phyloP scores from a whole-genome alignment of 2,888 invertebrate genomes.

The Heliconius erato region DNA sequence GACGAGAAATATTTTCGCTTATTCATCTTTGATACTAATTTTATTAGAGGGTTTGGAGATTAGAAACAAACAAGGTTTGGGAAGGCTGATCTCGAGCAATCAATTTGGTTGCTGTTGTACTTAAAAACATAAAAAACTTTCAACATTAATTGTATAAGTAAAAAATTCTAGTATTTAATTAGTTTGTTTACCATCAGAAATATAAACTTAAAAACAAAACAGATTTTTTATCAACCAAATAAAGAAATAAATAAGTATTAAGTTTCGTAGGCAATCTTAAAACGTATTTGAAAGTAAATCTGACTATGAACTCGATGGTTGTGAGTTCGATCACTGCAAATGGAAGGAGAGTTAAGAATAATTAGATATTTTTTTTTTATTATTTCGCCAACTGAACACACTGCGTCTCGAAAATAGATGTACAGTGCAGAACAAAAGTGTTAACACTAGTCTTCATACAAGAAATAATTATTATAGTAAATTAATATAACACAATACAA shows the following conservation, averaged over 20 bases:
- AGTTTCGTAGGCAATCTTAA: no score
- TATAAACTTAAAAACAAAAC: background rate
- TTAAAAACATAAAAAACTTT: background rate
- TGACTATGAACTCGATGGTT: no score
- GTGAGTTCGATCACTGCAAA: no score
- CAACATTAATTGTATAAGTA: background rate
- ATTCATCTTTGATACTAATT: constrained; percentile 60
- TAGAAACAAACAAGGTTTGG: constrained; percentile 46
- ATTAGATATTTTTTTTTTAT: no score
- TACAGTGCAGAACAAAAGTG: no score
- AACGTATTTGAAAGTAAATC: no score
- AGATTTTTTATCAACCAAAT: background rate
- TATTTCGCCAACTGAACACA: no score
- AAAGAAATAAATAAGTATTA: no score
- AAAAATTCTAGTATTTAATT: background rate
- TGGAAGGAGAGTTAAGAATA: no score
- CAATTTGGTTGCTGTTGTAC: constrained; percentile 17
- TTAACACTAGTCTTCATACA: no score
- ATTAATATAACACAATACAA: background rate
- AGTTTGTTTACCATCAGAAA: background rate
- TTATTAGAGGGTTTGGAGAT: constrained; percentile 51
- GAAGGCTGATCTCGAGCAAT: constrained; percentile 34
- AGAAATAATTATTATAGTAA: background rate
- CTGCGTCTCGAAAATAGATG: no score
- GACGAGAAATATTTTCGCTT: constrained; percentile 55